These are phyloP conservation scores for Lepidochitona cinerea DNA, from an alignment of 2,888 invertebrate species.

Conservation along the genomic window DNA sequence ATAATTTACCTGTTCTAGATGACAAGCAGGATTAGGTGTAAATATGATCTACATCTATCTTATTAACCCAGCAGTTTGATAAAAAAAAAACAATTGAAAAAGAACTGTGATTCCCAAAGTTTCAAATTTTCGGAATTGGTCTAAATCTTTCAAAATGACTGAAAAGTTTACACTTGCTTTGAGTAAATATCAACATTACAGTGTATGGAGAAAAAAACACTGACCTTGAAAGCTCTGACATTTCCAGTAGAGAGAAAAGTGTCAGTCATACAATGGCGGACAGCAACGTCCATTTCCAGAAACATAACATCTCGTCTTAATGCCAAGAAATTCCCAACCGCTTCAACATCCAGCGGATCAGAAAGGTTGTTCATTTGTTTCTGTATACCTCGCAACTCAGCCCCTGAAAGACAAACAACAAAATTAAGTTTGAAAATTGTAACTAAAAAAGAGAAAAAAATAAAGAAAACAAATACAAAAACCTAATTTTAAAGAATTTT, in stretches of 20 bases:
- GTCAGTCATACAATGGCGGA: conserved; percentile 65
- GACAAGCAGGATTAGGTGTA: too few species aligned
- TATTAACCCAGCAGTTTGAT: too few species aligned
- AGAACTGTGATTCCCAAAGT: too few species aligned
- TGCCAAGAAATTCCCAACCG: conserved; percentile 60
- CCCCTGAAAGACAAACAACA: conserved; percentile 44
- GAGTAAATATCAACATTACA: too few species aligned
- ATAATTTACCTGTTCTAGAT: too few species aligned
- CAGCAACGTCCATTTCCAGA: conserved; percentile 68
- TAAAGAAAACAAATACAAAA: neutral
- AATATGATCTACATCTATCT: too few species aligned
- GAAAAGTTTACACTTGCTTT: too few species aligned
- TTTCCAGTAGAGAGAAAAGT: conserved; percentile 69
- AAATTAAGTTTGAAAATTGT: neutral
- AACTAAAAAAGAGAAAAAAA: neutral
- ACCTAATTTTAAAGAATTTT: neutral
- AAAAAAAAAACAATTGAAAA: too few species aligned
- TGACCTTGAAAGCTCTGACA: conserved; percentile 61
- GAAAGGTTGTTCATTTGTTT: conserved; percentile 64
- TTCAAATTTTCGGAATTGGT: too few species aligned
- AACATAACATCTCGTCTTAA: conserved; percentile 68
- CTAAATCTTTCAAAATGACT: too few species aligned
- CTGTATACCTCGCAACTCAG: conserved; percentile 69
- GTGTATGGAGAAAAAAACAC: too few species aligned
- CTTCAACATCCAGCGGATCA: conserved; percentile 51